phyloP scores from a whole-genome alignment of 1,140 invertebrate species.

The Drosophila malerkotliana region DNA sequence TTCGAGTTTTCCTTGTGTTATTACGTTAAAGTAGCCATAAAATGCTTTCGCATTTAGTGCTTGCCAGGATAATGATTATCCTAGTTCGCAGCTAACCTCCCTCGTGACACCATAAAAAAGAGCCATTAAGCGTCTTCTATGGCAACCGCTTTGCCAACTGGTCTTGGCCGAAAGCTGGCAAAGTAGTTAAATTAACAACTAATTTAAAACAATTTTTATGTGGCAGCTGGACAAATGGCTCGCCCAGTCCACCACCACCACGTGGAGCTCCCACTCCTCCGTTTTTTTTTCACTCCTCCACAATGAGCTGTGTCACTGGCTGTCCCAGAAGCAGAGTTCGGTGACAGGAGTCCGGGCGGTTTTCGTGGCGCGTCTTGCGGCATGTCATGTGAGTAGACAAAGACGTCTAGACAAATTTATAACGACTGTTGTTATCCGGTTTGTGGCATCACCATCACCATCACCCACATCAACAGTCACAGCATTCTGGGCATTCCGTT shows the following conservation, averaged over 20 bases:
- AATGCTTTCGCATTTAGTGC: conserved; percentile 29
- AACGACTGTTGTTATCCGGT: conserved; percentile 52
- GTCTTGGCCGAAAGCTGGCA: conserved; percentile 11
- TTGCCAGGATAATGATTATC: conserved; percentile 27
- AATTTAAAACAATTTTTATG: conserved; percentile 73
- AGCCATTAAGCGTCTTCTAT: conserved; percentile 38
- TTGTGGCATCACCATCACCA: conserved; percentile 13
- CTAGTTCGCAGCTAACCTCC: conserved; percentile 25
- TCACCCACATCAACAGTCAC: conserved; percentile 7
- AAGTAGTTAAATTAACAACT: conserved; percentile 70
- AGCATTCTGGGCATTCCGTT: conserved; percentile 52
- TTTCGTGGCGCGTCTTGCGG: conserved; percentile 8
- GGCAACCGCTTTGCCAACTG: conserved; percentile 31
- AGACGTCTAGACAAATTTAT: conserved; percentile 77
- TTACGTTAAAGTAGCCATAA: conserved; percentile 6
- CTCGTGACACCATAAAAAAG: conserved; percentile 41
- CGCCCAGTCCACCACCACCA: not conserved
- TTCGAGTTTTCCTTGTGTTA: not conserved
- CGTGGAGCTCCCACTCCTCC: not conserved
- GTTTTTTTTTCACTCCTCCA: too few species aligned
- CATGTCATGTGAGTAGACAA: conserved; percentile 64
- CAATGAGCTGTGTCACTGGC: conserved; percentile 31
- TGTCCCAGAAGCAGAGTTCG: conserved; percentile 29
- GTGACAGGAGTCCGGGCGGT: conserved; percentile 1
- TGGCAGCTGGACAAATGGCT: conserved; percentile 64